Base-by-base conservation (phyloP, 2,888 invertebrate genomes). In the Scaptomyza tumidula region DNA sequence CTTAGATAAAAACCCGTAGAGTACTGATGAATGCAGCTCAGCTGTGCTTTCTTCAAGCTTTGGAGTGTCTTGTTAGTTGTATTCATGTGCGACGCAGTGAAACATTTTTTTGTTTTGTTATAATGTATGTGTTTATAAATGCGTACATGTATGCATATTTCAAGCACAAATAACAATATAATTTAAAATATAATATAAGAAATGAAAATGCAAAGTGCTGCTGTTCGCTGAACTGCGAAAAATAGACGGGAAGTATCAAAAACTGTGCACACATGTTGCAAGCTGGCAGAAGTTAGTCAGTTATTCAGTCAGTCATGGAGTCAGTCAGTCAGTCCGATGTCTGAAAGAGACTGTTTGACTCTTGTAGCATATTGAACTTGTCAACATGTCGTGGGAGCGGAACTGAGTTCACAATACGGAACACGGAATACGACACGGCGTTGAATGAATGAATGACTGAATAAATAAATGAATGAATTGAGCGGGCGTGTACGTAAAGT, bases 151-250 rank as follows among this genome's bases (percentile, higher is more conserved):
- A 19, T 48, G 48, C 27, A 31, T 14, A 44, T 69, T 45, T 65
- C 61, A 44, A 61, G 66, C 66, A 67, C 56, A 71, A 74, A 88
- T 78, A 78, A 88, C 76, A 78, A 84, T 71, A 87, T 82, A 81
- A 78, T 88, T 86, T 86, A 74, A 76, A 87, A 84, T 85, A 86
- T 70, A 67, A 69, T 63, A 56, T 35, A 62, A 66, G 70, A 62
- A 66, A 64, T 44, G 66, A 64, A 68, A 70, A 69, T 59, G 55
- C 57, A 58, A 64, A 55, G 43, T 50, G 14, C 19, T 69, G 48
- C 45, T 49, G 70, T 24, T 70, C 79, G 67, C 64, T 79, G 84
- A 88, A 80, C 73, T 66, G 74, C 54, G 61, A 84, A 77, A 84
- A 72, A 72, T 72, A 73, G 69, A 78, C 76, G 74, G 83, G 57